Evolutionary conservation across 2,113 vertebrate species (phyloP), one percentile per base, ranked within the genome.

Genomic region (Ivindomyrus marchei): DNA sequence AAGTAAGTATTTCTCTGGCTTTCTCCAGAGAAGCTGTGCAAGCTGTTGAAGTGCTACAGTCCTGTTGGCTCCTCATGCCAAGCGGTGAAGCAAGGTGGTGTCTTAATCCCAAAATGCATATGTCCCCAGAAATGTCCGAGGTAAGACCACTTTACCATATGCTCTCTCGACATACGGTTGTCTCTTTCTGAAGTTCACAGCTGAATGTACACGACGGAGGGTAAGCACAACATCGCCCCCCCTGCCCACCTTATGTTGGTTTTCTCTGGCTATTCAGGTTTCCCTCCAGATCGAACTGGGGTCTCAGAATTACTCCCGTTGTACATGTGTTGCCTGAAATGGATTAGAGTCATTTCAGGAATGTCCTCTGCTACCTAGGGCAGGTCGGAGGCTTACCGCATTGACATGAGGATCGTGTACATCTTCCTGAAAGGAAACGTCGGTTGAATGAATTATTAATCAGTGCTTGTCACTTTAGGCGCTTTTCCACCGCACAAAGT

Each of bases 31-130:
- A 93, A 92, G 62, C 93, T 96, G 8, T 96, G 95, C 91, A 90
- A 94, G 89, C 90, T 96, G 88, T 90, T 96, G 83, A 96, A 95
- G 91, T 96, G 95, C 89, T 91, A n/a, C 42, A 94, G 91, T 93
- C 95, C 95, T 13, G 53, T 91, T n/a, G 96, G 96, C 52, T 96
- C 94, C 74, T 96, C 94, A 94, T 96, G 96, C 90, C 94, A 96
- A 87, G 95, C 93, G 13, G 92, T 95, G 58, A 24, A 91, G 42
- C 94, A 95, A 87, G 92, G 92, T 11, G 93, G 90, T 45, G 42
- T 92, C 89, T 74, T 92, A 1, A 4, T 94, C 85, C 96, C 96
- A 5, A 96, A 94, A 84, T 96, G 95, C 94, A 93, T 96, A 27
- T 96, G 95, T 93, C 95, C 95, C 52, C 93, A 93, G 87, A 94